These are phyloP conservation scores for Polia nebulosa DNA, from an alignment of 2,888 invertebrate genomes.

Conservation along the genomic window DNA sequence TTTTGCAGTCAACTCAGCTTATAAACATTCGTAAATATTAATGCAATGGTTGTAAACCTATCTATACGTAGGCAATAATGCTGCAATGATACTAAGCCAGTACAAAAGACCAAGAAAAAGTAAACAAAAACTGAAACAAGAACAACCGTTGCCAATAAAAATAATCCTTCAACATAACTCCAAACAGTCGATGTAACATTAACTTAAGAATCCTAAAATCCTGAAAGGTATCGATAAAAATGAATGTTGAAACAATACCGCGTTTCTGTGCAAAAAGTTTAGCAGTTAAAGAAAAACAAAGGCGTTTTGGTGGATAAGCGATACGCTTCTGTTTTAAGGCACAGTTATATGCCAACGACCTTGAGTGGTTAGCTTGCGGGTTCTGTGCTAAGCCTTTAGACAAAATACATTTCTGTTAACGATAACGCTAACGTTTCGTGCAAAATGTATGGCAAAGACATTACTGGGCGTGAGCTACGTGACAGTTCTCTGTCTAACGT, in stretches of 20 bases:
- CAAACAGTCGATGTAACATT: slow-evolving; percentile 30
- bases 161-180: slow-evolving; percentile 18
- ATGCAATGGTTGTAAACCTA: too few relatives aligned
- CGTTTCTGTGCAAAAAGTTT: slow-evolving; percentile 68
- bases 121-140: slow-evolving; percentile 5
- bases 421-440: too few relatives aligned
- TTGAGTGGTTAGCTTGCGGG: too few relatives aligned
- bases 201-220: slow-evolving; percentile 37
- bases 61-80: neutral
- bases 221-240: slow-evolving; percentile 55
- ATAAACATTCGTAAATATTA: neutral
- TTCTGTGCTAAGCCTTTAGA: too few relatives aligned
- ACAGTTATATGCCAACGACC: too few relatives aligned
- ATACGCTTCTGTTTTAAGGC: slow-evolving; percentile 50
- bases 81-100: neutral
- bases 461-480: too few relatives aligned
- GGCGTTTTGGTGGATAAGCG: slow-evolving; percentile 72
- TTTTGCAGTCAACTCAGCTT: neutral
- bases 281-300: slow-evolving; percentile 75
- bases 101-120: neutral
- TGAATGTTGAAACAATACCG: slow-evolving; percentile 65
- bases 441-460: too few relatives aligned
- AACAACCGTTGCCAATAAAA: slow-evolving; percentile 24
- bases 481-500: too few relatives aligned
- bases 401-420: too few relatives aligned